Evolutionary conservation across 2,888 invertebrate species (phyloP), one percentile per base, ranked within the genome.

Genomic region (Melanotus villosus): DNA sequence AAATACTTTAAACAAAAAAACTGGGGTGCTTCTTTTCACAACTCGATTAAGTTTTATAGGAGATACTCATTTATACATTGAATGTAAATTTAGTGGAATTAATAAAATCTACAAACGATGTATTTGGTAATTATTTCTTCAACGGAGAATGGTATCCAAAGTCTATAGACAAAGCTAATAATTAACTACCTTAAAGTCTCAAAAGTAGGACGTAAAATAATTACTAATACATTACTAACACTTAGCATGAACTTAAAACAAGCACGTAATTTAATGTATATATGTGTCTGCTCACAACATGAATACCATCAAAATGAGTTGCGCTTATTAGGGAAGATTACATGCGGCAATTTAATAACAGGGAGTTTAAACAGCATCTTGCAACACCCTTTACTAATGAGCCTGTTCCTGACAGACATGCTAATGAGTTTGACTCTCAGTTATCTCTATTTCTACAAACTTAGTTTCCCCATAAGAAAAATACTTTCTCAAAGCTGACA

Each of bases 361-460:
- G 64, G 60, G 73, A 69, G 68, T 60, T 70, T 70, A 69, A 71
- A 66, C 66, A 66, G 65, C 70, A 70, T 70, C 70, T 71, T 73
- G 69, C 65, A 67, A 71, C 68, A 67, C 68, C 65, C 69, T 64
- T 68, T 71, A 52, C 73, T 73, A 73, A 73, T 73, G 73, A 73
- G 73, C 69, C 69, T 69, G 71, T 69, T 71, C 60, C 71, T 73
- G 71, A 71, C 73, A 69, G 68, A 66, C 68, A 69, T 66, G 69
- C 68, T 73, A 71, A 73, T 73, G 73, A 73, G 73, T 62, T 52
- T 64, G 65, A 67, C 71, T 66, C 59, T 58, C 47, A 65, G 57
- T 69, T 69, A 69, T 69, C 69, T 69, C 65, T 32, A 65, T 65
- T 65, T 65, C 45, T 38, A 26, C 18, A 26, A 65, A 65, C 41